phyloP scores from a whole-genome alignment of 2,888 invertebrate species.

The Adelphocoris suturalis region DNA sequence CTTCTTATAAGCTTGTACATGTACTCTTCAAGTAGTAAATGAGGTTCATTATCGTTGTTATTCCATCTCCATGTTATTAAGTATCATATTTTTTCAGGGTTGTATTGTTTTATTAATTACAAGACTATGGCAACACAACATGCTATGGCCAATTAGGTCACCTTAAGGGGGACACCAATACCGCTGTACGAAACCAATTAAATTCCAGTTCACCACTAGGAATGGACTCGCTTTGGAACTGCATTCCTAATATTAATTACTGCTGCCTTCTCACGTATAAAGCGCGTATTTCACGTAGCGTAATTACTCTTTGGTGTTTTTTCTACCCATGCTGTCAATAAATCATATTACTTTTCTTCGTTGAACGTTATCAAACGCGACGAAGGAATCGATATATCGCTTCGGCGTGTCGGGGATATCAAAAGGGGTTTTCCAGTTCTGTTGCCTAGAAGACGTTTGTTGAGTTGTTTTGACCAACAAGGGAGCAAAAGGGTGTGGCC shows the following conservation, averaged over 20 bases:
- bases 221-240: not conserved
- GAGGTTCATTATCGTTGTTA: no score
- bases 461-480: constrained; percentile 20
- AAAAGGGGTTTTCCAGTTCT: constrained; percentile 24
- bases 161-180: no score
- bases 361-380: not conserved
- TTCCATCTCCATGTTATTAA: no score
- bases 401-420: not conserved
- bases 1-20: no score
- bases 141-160: no score
- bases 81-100: no score
- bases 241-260: constrained; percentile 11
- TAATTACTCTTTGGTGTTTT: not conserved
- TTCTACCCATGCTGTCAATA: not conserved
- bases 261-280: not conserved
- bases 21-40: no score
- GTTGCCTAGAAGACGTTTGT: not conserved
- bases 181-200: not conserved
- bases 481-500: constrained; percentile 36
- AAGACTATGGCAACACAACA: no score
- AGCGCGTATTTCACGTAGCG: not conserved
- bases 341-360: constrained; percentile 2
- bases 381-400: not conserved
- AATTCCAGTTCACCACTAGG: not conserved
- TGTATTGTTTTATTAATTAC: no score